Percentiles rank a stretch among this genome's conserved stretches.
These are phyloP conservation scores for Hartigia nigra DNA, from an alignment of 2,888 invertebrate species.

Conservation along the genomic window DNA sequence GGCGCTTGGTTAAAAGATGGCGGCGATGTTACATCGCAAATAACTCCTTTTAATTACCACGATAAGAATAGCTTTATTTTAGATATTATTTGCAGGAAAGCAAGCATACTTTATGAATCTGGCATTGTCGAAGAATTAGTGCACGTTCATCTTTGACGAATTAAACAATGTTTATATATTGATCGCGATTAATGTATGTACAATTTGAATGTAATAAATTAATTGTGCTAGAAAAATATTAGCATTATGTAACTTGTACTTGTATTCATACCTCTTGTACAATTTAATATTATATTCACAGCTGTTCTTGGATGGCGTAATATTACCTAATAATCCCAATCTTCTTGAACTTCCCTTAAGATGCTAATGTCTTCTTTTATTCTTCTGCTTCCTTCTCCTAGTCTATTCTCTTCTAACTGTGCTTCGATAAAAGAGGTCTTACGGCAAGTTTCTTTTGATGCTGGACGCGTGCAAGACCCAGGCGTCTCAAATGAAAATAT, in stretches of 20 bases:
- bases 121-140: background rate
- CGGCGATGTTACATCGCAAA: conserved; percentile 25
- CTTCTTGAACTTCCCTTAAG: background rate
- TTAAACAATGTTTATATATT: background rate
- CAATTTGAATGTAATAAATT: background rate
- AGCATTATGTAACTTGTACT: background rate
- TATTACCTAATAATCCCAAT: background rate
- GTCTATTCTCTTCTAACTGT: background rate
- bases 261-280: background rate
- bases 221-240: background rate
- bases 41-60: conserved; percentile 31
- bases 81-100: background rate
- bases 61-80: conserved; percentile 19
- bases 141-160: background rate
- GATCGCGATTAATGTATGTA: background rate
- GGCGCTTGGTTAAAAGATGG: conserved; percentile 9
- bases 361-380: background rate
- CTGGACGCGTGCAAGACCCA: background rate
- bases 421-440: background rate
- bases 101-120: background rate
- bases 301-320: background rate
- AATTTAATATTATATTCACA: background rate
- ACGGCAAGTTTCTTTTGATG: conserved; percentile 1
- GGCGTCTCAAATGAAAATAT: background rate
- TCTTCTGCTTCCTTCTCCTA: background rate